Base-by-base conservation (phyloP, 2,888 invertebrate species). In the Unio delphinus region DNA sequence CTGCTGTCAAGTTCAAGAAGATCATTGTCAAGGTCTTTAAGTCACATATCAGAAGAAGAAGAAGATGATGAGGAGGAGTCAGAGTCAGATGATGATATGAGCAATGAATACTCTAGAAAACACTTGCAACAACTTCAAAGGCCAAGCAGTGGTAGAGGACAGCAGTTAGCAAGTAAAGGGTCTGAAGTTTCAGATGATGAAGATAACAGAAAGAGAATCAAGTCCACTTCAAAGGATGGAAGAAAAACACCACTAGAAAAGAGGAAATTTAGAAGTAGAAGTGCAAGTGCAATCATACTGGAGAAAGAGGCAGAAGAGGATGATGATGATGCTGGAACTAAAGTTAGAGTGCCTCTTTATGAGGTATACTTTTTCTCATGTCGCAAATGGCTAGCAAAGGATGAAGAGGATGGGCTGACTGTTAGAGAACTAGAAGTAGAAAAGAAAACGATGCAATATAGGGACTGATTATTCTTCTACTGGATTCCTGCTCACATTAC, bases 361-460 rank as follows among this genome's bases (percentile, higher is more conserved):
- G 87, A 87, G 60, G 82, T 85, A 69, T 86, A 83, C 69, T 65
- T 76, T 65, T 86, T 89, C 74, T 77, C 75, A 8, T 87, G 88
- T 75, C 78, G 82, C 54, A 72, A 78, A 54, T 88, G 89, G 89
- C 66, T 89, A 20, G 86, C 88, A 5, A 68, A 71, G 34, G 85
- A 87, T 72, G 88, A 88, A 72, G 87, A 74, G 20, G 87, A 88
- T 72, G 85, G 85, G 17, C 69, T 82, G 65, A 74, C 80, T 67
- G 78, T 77, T 34, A 73, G 83, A 64, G 84, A 85, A 61, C 72
- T 86, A 15, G 61, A 71, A 17, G 76, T 78, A 0, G 70, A 72
- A 55, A 74, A 72, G 17, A 81, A 79, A 64, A 73, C 68, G 23
- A 73, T 72, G n/a, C 75, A 66, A 56, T 81, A 73, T 61, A 80